phyloP scores from a whole-genome alignment of 1,140 invertebrate genomes.

The Maconellicoccus hirsutus region DNA sequence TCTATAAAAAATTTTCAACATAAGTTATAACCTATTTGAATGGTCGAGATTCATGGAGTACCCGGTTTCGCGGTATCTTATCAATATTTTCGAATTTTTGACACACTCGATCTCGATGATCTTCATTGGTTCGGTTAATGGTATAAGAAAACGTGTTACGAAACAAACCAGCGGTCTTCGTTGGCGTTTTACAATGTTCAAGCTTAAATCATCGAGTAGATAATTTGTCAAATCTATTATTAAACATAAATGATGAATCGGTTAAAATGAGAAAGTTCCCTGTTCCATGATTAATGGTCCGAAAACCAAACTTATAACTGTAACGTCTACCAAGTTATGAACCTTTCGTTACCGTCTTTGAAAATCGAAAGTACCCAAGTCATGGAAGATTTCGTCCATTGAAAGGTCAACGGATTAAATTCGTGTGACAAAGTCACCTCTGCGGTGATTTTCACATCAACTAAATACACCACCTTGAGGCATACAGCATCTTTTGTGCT shows the following conservation, averaged over 20 bases:
- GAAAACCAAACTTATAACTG: constrained; percentile 9
- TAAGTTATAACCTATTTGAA: too few relatives aligned
- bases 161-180: too few relatives aligned
- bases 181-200: too few relatives aligned
- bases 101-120: too few relatives aligned
- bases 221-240: not conserved
- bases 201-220: not conserved
- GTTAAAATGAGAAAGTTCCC: not conserved
- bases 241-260: not conserved
- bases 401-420: not conserved
- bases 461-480: too few relatives aligned
- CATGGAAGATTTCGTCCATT: not conserved
- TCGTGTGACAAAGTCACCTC: not conserved
- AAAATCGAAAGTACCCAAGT: not conserved
- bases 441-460: not conserved
- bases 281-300: not conserved
- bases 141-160: too few relatives aligned
- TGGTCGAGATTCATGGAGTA: too few relatives aligned
- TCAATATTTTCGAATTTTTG: too few relatives aligned
- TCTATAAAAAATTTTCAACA: too few relatives aligned
- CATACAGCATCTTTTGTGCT: too few relatives aligned
- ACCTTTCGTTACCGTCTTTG: not conserved
- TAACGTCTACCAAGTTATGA: not conserved
- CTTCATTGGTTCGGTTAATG: too few relatives aligned
- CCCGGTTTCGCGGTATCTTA: too few relatives aligned